Evolutionary conservation across 1,140 invertebrate genomes (phyloP), one percentile per base, ranked within the genome.

Genomic region (Homalodisca vitripennis): DNA sequence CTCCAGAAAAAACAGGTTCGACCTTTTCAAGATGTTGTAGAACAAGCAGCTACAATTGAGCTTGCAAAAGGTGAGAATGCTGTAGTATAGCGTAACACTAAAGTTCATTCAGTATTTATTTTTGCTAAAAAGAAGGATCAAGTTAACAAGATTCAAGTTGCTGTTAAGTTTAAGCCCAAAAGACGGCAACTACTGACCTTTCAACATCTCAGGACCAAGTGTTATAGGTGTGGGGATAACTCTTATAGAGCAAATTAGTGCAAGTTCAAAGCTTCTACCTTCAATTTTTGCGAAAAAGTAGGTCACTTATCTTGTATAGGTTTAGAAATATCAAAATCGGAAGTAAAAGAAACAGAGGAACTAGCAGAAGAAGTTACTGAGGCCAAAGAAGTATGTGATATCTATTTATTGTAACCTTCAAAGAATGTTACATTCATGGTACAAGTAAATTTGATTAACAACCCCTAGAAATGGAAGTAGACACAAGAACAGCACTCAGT

Each of bases 391-490:
- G 17, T 41, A 10, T 10, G 34, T 41, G 34, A 41, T 10, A 41
- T 41, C 17, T 41, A 41, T 41, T 17, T 10, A 17, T 41, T 41
- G 17, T 17, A 41, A 6, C 17, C 34, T 10, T 17, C 6, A 10
- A 6, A 6, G 17, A 53, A 53, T 22, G 48, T 12, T 20, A 53
- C 6, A 22, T 53, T 53, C 20, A 53, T 53, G 3, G 22, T 53
- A 17, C 3, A 53, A 12, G 20, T 53, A 3, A 53, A 53, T 3
- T 12, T 53, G 6, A 20, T 12, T 3, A 20, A n/a, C 10, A 12
- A n/a, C n/a, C n/a, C n/a, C n/a, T n/a, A 12, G 20, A 53, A 53
- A 53, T 53, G 48, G 48, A 53, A 22, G 3, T 53, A 53, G 48
- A 53, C 48, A 53, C 48, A 6, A 20, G 48, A 14, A 20, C 48